Evolutionary conservation across 1,140 invertebrate species (phyloP).

Genomic region (Drosophila pandora): DNA sequence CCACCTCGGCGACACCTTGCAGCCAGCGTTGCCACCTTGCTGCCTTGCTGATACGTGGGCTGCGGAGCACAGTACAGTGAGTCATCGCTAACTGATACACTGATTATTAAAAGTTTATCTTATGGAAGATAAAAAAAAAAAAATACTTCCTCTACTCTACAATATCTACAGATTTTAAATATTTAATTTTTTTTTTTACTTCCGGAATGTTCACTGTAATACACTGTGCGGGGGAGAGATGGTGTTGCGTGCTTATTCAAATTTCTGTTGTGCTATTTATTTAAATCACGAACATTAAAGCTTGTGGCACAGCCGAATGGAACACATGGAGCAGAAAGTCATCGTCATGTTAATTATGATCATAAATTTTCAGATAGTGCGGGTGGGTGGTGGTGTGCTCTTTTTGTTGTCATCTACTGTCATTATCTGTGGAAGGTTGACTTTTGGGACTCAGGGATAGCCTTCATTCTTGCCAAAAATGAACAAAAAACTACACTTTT

Average conservation of each 20-base stretch:
- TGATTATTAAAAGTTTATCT: no score
- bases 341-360: conserved; percentile 60
- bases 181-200: not conserved
- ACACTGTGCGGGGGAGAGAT: not conserved
- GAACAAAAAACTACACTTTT: conserved; percentile 4
- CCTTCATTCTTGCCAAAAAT: conserved; percentile 42
- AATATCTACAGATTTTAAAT: not conserved
- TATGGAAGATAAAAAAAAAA: not conserved
- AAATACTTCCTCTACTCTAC: not conserved
- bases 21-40: conserved; percentile 56
- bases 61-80: conserved; percentile 14
- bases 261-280: conserved; percentile 50
- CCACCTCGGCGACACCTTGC: conserved; percentile 53
- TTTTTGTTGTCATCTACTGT: conserved; percentile 25
- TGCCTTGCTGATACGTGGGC: no score
- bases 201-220: not conserved
- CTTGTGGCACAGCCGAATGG: no score
- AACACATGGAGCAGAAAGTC: conserved; percentile 54
- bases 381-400: conserved; percentile 2
- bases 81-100: not conserved
- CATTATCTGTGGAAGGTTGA: conserved; percentile 42
- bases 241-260: conserved; percentile 49
- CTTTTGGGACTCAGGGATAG: conserved; percentile 13
- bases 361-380: conserved; percentile 40
- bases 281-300: conserved; percentile 57